Percentiles rank a stretch among this genome's conserved stretches.
Evolutionary conservation across 2,888 invertebrate genomes (phyloP).

Genomic region (Pristionchus fissidentatus): DNA sequence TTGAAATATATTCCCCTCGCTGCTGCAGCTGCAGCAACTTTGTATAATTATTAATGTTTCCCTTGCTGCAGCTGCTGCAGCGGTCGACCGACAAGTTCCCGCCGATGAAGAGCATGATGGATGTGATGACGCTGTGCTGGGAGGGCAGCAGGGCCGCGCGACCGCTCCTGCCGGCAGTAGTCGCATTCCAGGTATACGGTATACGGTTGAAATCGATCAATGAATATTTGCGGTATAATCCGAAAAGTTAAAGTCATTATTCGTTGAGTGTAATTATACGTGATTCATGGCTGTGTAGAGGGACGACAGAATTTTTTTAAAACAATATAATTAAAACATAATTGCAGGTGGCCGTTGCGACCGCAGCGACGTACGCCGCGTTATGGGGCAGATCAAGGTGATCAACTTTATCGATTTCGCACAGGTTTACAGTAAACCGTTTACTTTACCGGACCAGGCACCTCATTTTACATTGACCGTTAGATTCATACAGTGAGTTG

Average conservation of each 20-base stretch:
- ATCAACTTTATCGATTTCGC: neutral
- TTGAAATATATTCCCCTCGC: neutral
- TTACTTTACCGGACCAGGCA: no score
- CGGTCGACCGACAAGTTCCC: constrained; percentile 28
- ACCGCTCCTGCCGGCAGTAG: constrained; percentile 50
- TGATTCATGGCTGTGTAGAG: neutral
- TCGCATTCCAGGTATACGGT: constrained; percentile 56
- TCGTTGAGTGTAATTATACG: neutral
- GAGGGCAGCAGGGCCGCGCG: constrained; percentile 58
- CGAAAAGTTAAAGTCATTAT: neutral
- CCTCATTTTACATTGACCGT: no score
- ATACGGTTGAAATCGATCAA: neutral
- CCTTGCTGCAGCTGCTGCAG: constrained; percentile 26
- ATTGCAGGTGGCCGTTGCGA: constrained; percentile 60
- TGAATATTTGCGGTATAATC: neutral
- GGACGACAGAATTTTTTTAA: neutral
- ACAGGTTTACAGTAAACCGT: no score
- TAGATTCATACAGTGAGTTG: no score
- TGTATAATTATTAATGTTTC: neutral
- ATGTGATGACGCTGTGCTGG: constrained; percentile 42
- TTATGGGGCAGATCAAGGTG: constrained; percentile 69
- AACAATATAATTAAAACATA: no score
- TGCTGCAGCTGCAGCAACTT: neutral
- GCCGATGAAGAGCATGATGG: constrained; percentile 34
- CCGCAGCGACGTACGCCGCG: constrained; percentile 61